phyloP scores from a whole-genome alignment of 2,797 vertebrate species.

The Eurystomus glaucurus region DNA sequence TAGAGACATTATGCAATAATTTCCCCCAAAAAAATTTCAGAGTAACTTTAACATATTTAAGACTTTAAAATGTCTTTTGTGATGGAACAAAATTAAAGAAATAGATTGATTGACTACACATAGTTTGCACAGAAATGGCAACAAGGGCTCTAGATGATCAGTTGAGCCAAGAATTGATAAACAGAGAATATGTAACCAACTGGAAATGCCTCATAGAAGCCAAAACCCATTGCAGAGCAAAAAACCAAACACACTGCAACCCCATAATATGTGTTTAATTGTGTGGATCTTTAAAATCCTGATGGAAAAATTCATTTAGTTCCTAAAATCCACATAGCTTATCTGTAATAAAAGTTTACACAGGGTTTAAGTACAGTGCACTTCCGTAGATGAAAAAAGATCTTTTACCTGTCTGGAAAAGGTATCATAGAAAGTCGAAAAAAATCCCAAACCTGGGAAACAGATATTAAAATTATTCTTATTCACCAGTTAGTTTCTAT shows the following conservation, averaged over 20 bases:
- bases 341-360: constrained; percentile 14
- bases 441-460: background rate
- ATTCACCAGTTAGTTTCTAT: background rate
- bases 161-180: background rate
- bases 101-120: background rate
- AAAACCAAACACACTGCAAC: background rate
- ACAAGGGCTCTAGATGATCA: background rate
- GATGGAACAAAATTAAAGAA: background rate
- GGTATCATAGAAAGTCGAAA: background rate
- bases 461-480: background rate
- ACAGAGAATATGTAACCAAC: background rate
- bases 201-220: constrained; percentile 1
- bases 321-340: background rate
- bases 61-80: background rate
- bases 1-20: background rate
- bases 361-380: background rate
- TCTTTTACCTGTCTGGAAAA: background rate
- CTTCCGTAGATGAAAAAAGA: background rate
- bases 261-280: background rate
- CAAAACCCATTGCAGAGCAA: background rate
- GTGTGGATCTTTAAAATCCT: constrained; percentile 1
- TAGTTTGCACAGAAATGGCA: background rate
- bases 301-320: background rate
- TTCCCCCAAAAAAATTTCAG: accelerated
- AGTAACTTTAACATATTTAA: background rate